These are phyloP conservation scores for Zonotrichia leucophrys DNA, from an alignment of 2,113 vertebrate species.

Conservation along the genomic window DNA sequence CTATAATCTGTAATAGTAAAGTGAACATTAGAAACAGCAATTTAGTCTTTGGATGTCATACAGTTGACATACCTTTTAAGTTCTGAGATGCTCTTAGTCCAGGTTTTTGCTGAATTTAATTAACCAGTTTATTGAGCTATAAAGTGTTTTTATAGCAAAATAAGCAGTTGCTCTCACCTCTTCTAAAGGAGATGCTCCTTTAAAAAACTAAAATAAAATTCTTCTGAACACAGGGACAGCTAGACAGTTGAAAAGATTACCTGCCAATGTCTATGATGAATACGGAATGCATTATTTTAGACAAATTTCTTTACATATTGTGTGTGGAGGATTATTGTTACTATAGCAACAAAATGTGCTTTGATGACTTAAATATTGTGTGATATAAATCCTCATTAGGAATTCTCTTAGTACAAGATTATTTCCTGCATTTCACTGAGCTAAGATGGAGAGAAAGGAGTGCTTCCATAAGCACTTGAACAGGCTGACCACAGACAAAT, in stretches of 20 bases:
- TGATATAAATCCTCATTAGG: not conserved
- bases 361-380: slow-evolving; percentile 2
- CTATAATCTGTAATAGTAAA: not conserved
- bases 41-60: not conserved
- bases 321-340: not conserved
- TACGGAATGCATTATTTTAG: not conserved
- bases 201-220: not conserved
- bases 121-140: not conserved
- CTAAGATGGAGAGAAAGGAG: not conserved
- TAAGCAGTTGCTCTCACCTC: not conserved
- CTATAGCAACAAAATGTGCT: slow-evolving; percentile 14
- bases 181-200: not conserved
- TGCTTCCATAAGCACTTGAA: not conserved
- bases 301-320: not conserved
- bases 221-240: not conserved
- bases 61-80: not conserved
- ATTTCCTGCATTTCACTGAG: not conserved
- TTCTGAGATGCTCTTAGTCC: not conserved
- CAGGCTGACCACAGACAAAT: not conserved
- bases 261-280: not conserved
- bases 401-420: not conserved
- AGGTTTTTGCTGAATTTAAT: not conserved
- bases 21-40: not conserved
- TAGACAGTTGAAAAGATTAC: not conserved
- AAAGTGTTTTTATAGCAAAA: not conserved